phyloP scores from a whole-genome alignment of 2,113 vertebrate species.

The Tauraco erythrolophus region DNA sequence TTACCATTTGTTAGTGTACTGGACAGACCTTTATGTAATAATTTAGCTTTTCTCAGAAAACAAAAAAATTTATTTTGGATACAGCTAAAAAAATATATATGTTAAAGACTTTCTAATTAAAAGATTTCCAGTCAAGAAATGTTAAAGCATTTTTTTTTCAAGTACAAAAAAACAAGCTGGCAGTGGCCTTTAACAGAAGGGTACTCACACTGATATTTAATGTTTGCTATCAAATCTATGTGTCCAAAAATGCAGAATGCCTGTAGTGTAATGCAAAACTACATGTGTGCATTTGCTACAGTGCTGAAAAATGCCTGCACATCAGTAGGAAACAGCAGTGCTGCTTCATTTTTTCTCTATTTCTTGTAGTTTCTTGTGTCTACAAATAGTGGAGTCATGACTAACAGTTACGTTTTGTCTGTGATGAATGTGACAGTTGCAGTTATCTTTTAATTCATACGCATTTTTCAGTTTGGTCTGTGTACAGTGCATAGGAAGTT shows the following conservation, averaged over 20 bases:
- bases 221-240: not conserved
- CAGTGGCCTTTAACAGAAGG: not conserved
- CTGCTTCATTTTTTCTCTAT: not conserved
- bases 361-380: not conserved
- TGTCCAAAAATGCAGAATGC: not conserved
- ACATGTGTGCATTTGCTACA: not conserved
- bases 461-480: not conserved
- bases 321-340: not conserved
- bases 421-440: not conserved
- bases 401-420: not conserved
- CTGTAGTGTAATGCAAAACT: not conserved
- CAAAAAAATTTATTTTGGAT: not conserved
- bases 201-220: not conserved
- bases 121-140: not conserved
- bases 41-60: not conserved
- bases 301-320: not conserved
- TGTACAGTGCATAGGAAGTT: not conserved
- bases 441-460: not conserved
- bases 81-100: not conserved
- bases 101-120: not conserved
- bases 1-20: not conserved
- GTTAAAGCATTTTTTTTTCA: not conserved
- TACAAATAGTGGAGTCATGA: not conserved
- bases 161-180: not conserved
- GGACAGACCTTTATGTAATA: not conserved